These are phyloP conservation scores for Sylvilagus floridanus DNA, from an alignment of 2,797 vertebrate genomes.

Conservation along the genomic window DNA sequence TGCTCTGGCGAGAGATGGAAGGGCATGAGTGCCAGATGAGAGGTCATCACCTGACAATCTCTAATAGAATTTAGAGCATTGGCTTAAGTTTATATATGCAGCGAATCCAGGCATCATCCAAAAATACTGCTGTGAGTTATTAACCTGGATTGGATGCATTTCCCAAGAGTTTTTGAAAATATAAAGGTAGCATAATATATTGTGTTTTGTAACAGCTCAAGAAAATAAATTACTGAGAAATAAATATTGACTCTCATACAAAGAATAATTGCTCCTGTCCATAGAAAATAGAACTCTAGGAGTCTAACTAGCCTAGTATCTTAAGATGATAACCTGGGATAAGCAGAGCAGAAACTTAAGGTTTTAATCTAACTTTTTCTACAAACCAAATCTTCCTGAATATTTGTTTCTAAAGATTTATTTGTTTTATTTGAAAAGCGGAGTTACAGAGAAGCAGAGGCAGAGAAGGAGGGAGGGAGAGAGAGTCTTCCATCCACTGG, in stretches of 20 bases:
- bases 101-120: not conserved
- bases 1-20: conserved; percentile 4
- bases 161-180: conserved; percentile 10
- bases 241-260: not conserved
- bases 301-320: not conserved
- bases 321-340: conserved; percentile 8
- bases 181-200: not conserved
- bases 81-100: conserved; percentile 33
- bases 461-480: too few species aligned
- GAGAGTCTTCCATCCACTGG: too few species aligned
- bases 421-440: too few species aligned
- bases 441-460: too few species aligned
- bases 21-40: not conserved
- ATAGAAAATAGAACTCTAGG: conserved; percentile 57
- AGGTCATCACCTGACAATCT: conserved; percentile 49
- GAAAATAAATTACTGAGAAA: conserved; percentile 61
- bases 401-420: too few species aligned
- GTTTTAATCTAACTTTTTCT: conserved; percentile 58
- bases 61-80: not conserved
- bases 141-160: conserved; percentile 57
- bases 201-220: conserved; percentile 45
- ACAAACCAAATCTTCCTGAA: conserved; percentile 42
- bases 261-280: conserved; percentile 50
- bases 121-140: conserved; percentile 61
- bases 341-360: not conserved